Percentiles rank a stretch among this genome's conserved stretches.
phyloP scores from a whole-genome alignment of 2,888 invertebrate species.

The Strigamia crassipes region DNA sequence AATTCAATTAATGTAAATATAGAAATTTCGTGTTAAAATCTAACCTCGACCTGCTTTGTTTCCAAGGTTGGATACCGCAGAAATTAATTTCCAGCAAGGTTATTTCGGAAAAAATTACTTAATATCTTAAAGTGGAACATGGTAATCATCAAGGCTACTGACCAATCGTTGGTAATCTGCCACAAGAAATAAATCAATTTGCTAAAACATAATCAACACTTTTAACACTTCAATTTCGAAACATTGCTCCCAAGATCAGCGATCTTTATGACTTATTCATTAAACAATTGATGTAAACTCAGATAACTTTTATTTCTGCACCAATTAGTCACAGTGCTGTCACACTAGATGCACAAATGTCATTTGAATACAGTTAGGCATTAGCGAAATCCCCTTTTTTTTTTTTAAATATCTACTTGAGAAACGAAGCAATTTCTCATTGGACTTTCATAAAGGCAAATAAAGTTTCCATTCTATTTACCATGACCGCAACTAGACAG shows the following conservation, averaged over 20 bases:
- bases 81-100: constrained; percentile 9
- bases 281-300: constrained; percentile 1
- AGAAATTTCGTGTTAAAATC: not conserved
- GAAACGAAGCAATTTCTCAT: not conserved
- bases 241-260: constrained; percentile 10
- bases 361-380: not conserved
- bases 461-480: constrained; percentile 28
- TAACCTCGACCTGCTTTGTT: constrained; percentile 25
- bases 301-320: constrained; percentile 28
- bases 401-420: not conserved
- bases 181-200: constrained; percentile 30
- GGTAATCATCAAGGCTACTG: constrained; percentile 31
- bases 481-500: not conserved
- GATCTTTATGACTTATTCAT: constrained; percentile 7
- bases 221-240: not conserved
- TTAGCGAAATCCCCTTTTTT: not conserved
- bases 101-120: constrained; percentile 22
- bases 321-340: constrained; percentile 1
- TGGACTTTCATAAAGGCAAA: constrained; percentile 13
- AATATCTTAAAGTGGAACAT: constrained; percentile 34
- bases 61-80: not conserved
- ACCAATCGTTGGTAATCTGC: constrained; percentile 27
- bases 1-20: constrained; percentile 1
- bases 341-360: not conserved
- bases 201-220: constrained; percentile 18